Conservation (phyloP, 2,888 invertebrate species). For the Tipula lateralis region DNA sequence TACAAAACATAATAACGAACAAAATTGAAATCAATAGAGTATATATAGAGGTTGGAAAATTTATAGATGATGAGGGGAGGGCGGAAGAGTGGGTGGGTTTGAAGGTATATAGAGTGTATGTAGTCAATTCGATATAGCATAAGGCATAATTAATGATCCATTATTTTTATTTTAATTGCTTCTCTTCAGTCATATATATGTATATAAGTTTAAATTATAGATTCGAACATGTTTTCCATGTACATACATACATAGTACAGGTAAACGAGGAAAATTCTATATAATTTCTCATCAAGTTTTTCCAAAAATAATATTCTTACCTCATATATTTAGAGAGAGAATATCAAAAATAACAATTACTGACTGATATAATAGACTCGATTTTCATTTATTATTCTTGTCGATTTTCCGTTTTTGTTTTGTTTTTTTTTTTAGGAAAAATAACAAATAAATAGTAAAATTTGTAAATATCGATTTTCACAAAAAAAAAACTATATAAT, state of each 20-base stretch:
- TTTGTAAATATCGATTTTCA: constrained; percentile 24
- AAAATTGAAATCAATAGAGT: background rate
- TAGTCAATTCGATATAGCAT: background rate
- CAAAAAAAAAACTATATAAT: background rate
- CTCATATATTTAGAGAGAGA: background rate
- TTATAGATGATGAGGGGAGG: background rate
- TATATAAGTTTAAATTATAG: background rate
- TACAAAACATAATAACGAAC: constrained; percentile 4
- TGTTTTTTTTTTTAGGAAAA: background rate
- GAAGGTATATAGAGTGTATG: background rate
- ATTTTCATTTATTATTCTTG: background rate
- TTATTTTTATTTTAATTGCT: constrained; percentile 15
- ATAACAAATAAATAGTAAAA: background rate
- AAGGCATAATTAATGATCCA: background rate
- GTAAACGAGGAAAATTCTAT: background rate
- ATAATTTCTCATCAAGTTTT: background rate
- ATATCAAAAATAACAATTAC: background rate
- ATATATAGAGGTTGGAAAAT: background rate
- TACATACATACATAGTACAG: background rate
- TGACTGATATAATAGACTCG: background rate
- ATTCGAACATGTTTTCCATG: background rate
- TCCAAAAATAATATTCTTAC: background rate
- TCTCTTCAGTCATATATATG: background rate
- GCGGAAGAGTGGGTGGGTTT: background rate
- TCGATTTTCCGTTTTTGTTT: background rate